Evolutionary conservation across 2,113 vertebrate genomes (phyloP).

Genomic region (Polyodon spathula): DNA sequence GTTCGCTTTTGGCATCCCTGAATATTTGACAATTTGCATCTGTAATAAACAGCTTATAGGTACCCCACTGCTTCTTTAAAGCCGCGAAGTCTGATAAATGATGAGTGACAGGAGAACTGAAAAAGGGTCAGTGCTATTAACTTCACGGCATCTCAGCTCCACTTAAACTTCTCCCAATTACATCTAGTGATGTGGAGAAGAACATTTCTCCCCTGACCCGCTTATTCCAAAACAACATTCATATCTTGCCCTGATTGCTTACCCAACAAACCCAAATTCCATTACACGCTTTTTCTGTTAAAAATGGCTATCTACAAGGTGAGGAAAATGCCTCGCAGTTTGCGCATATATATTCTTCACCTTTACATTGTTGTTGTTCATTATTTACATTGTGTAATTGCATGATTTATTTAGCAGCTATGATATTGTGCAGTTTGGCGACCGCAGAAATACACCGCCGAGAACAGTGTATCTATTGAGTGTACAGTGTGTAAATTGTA

Average conservation of each 20-base stretch:
- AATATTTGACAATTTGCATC: constrained; percentile 48
- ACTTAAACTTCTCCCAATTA: constrained; percentile 62
- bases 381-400: no score
- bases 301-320: constrained; percentile 1
- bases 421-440: no score
- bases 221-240: constrained; percentile 29
- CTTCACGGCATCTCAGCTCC: constrained; percentile 51
- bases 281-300: constrained; percentile 8
- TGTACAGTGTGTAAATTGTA: no score
- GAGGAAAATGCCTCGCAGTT: no score
- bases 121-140: constrained; percentile 64
- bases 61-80: constrained; percentile 55
- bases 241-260: constrained; percentile 1
- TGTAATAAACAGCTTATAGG: constrained; percentile 48
- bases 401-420: neutral
- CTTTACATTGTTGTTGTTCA: no score
- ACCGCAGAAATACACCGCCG: no score
- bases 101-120: constrained; percentile 61
- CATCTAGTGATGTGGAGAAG: constrained; percentile 46
- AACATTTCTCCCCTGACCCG: constrained; percentile 31
- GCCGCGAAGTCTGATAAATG: constrained; percentile 63
- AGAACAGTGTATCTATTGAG: no score
- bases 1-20: constrained; percentile 48
- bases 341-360: no score
- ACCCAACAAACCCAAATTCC: constrained; percentile 12